Evolutionary conservation across 2,797 vertebrate genomes (phyloP).

Genomic region (Muraenolepis orangiensis): DNA sequence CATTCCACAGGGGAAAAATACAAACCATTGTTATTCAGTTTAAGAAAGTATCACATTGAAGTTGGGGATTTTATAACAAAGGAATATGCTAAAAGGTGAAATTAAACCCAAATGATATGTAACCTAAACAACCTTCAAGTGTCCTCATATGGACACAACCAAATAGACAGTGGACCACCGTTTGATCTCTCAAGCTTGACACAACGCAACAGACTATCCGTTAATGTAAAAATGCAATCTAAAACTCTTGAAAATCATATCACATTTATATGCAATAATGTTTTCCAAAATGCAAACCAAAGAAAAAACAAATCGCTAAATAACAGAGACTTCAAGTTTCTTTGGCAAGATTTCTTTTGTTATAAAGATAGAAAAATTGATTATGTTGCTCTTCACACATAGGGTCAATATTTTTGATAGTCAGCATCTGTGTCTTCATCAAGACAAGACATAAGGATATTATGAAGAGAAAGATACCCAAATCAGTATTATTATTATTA

Average conservation of each 20-base stretch:
- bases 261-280: slow-evolving; percentile 63
- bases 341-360: slow-evolving; percentile 90
- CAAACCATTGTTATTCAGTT: slow-evolving; percentile 37
- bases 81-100: slow-evolving; percentile 41
- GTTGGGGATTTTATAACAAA: slow-evolving; percentile 37
- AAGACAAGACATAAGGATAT: slow-evolving; percentile 55
- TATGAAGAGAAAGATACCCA: slow-evolving; percentile 36
- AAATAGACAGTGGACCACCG: slow-evolving; percentile 46
- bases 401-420: slow-evolving; percentile 69
- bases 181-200: slow-evolving; percentile 55
- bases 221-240: slow-evolving; percentile 49
- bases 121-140: slow-evolving; percentile 34
- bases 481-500: slow-evolving; percentile 17
- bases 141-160: slow-evolving; percentile 34
- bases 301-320: slow-evolving; percentile 76
- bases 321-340: slow-evolving; percentile 84
- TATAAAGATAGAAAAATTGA: slow-evolving; percentile 75
- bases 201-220: slow-evolving; percentile 12
- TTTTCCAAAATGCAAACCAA: slow-evolving; percentile 62
- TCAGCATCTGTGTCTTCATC: slow-evolving; percentile 68
- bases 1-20: slow-evolving; percentile 32
- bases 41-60: slow-evolving; percentile 50
- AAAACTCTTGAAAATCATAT: slow-evolving; percentile 60
- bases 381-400: slow-evolving; percentile 76
- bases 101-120: slow-evolving; percentile 29